Base-by-base conservation (phyloP, 2,888 invertebrate species). In the Pachliopta kotzebuea region DNA sequence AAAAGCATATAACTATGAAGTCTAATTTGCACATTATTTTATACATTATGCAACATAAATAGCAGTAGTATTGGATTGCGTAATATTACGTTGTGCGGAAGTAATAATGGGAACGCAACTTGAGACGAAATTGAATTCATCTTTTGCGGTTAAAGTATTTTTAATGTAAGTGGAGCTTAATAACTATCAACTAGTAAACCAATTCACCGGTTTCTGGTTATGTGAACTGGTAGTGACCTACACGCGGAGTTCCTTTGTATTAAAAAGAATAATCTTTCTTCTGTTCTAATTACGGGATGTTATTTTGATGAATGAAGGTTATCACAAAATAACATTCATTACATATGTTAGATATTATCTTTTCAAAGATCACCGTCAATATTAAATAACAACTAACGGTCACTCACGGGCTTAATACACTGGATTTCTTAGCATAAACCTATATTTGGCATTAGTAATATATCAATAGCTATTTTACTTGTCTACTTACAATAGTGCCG, bases 81-180 rank as follows among this genome's bases (percentile, higher is more conserved):
- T 53, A 65, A 65, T 53, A 45, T 60, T 50, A 49, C 37, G n/a
- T 26, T 29, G 23, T 45, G 56, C 50, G 52, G 45, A 61, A 60
- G 31, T 65, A 24, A 23, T 29, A 65, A 60, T 42, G 24, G 31
- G 60, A 56, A 42, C 65, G 42, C 21, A 37, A 24, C 54, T 18
- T 52, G 63, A 3, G 2, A 59, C 29, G 23, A 54, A 63, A 59
- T 59, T 45, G 17, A 59, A 65, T 45, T 57, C 50, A 37, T 31
- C 20, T 60, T 56, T 56, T 65, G 65, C 65, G 65, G 65, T 65
- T 61, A 29, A 52, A 57, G 31, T n/a, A n/a, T 45, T 45, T 45
- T 60, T 23, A 61, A 55, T 58, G 52, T 57, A 53, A 58, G 26
- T 53, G 42, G 45, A 59, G 45, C 49, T 57, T 55, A 58, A 59